These are phyloP conservation scores for Caerostris extrusa DNA, from an alignment of 1,140 invertebrate species.

Conservation along the genomic window DNA sequence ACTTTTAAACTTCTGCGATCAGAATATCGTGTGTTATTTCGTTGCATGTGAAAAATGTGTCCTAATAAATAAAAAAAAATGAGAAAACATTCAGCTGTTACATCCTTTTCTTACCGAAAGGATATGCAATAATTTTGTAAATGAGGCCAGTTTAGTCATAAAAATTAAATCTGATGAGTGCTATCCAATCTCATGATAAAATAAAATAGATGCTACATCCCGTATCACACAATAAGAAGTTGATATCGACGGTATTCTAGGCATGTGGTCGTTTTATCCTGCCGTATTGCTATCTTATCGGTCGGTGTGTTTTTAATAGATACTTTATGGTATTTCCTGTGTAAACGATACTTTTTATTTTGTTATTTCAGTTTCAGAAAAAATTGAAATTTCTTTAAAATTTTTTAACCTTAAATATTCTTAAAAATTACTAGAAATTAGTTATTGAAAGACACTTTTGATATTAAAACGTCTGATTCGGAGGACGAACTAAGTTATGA, in stretches of 20 bases:
- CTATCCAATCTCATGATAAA: neutral
- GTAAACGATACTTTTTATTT: neutral
- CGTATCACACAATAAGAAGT: neutral
- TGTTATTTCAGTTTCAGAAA: no score
- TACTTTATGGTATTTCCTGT: neutral
- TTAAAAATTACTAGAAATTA: no score
- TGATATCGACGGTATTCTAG: neutral
- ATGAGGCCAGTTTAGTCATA: neutral
- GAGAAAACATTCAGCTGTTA: neutral
- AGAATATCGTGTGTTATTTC: no score
- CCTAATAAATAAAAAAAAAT: no score
- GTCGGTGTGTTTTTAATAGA: neutral
- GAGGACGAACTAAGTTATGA: no score
- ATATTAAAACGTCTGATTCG: no score
- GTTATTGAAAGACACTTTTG: no score
- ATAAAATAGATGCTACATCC: neutral
- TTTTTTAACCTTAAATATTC: no score
- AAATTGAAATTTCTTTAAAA: no score
- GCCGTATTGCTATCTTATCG: neutral
- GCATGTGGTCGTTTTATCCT: neutral
- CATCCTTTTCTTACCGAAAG: neutral
- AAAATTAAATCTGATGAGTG: constrained; percentile 6
- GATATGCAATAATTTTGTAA: constrained; percentile 3
- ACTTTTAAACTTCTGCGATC: no score
- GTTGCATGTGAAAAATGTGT: no score